phyloP scores from a whole-genome alignment of 1,140 invertebrate species.

The Triops longicaudatus region DNA sequence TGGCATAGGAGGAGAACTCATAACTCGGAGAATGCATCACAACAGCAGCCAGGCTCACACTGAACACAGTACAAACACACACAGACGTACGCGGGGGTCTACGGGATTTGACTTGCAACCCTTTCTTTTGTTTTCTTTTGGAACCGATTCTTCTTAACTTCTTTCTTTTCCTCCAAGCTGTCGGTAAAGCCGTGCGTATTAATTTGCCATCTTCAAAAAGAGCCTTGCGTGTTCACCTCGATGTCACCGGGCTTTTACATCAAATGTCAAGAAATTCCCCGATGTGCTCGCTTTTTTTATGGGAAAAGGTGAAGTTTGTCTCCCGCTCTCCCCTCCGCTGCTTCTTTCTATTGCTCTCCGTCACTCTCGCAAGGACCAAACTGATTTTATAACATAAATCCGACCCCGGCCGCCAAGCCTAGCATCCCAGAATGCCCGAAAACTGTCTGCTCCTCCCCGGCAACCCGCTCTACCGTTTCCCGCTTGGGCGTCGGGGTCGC shows the following conservation, averaged over 20 bases:
- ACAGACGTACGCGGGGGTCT: background rate
- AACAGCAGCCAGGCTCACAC: background rate
- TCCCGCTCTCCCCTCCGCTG: background rate
- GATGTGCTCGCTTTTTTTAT: no score
- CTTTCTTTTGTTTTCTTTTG: background rate
- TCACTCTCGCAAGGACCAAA: background rate
- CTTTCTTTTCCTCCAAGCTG: no score
- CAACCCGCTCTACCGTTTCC: background rate
- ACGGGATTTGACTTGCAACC: background rate
- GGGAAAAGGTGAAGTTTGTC: no score
- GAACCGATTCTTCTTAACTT: no score
- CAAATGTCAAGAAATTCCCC: no score
- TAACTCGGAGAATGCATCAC: background rate
- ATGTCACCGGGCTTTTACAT: no score
- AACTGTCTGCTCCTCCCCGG: slow-evolving; percentile 13
- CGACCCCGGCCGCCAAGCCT: slow-evolving; percentile 7
- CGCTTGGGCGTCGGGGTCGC: background rate
- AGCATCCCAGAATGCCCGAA: slow-evolving; percentile 4
- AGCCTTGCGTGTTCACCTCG: no score
- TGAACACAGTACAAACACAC: background rate
- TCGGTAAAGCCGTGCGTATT: no score
- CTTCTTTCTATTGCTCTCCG: background rate
- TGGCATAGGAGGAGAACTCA: background rate
- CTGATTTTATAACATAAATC: slow-evolving; percentile 16
- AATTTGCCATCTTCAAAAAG: no score